Percentiles rank a stretch among this genome's conserved stretches.
phyloP scores from a whole-genome alignment of 2,113 vertebrate species.

The Pseudolaguvia tuberculata region DNA sequence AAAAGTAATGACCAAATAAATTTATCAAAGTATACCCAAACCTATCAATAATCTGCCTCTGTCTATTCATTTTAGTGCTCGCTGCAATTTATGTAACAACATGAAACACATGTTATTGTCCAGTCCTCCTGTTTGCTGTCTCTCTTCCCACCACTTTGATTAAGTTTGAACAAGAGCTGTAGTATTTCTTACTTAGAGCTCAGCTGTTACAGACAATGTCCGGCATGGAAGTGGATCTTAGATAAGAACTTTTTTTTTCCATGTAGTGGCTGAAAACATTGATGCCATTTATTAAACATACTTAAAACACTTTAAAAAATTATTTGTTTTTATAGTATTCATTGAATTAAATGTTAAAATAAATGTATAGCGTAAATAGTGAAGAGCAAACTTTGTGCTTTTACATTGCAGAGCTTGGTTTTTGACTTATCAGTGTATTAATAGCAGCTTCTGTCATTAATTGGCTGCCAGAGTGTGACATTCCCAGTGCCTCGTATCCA shows the following conservation, averaged over 20 bases:
- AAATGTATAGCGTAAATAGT: not conserved
- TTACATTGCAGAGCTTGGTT: slow-evolving; percentile 69
- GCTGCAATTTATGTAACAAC: slow-evolving; percentile 6
- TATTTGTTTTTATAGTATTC: not conserved
- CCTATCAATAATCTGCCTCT: not conserved
- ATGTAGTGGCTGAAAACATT: not conserved
- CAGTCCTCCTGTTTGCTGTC: slow-evolving; percentile 10
- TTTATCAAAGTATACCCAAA: not conserved
- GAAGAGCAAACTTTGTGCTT: too few species aligned
- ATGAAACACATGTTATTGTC: slow-evolving; percentile 14
- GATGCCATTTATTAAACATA: not conserved
- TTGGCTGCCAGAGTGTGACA: slow-evolving; percentile 84
- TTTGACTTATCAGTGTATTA: slow-evolving; percentile 76
- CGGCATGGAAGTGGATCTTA: slow-evolving; percentile 45
- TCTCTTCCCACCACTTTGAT: slow-evolving; percentile 20
- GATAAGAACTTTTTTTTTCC: not conserved
- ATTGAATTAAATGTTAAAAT: too few species aligned
- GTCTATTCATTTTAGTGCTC: not conserved
- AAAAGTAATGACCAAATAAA: too few species aligned
- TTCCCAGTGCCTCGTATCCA: slow-evolving; percentile 86
- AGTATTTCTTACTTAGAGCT: slow-evolving; percentile 37
- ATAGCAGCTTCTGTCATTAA: slow-evolving; percentile 78
- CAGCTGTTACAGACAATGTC: slow-evolving; percentile 76
- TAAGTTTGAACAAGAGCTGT: slow-evolving; percentile 32
- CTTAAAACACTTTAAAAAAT: not conserved